Evolutionary conservation across 1,140 invertebrate species (phyloP), one percentile per base, ranked within the genome.

Genomic region (Ectropis grisescens): DNA sequence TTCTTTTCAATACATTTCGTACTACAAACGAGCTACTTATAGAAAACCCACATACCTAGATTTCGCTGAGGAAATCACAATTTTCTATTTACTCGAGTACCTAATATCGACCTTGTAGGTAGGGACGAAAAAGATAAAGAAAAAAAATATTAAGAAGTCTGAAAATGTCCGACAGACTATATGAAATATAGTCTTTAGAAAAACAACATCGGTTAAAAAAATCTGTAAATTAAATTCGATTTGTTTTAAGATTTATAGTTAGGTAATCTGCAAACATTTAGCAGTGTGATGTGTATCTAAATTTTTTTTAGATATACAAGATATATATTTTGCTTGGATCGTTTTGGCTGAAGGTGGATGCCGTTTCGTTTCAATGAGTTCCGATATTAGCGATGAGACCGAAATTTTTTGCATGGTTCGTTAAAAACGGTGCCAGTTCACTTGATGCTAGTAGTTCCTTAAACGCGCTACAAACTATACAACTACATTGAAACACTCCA

Each of bases 181-280:
- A 69, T 69, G 37, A 58, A 58, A 71, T 61, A 65, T 60, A 52
- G 59, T 67, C 66, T 49, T 47, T 59, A 64, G 55, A 26, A 44
- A 52, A 59, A 47, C 55, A 64, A 59, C 47, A 62, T 68, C 53
- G 44, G 56, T 70, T 64, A 59, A 47, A 53, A 64, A 59, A 43
- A 61, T 66, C 51, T 42, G 54, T 69, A 66, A 58, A 60, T 58
- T 60, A 75, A 64, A 65, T 58, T 65, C 39, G 37, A 65, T 70
- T 74, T 68, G 42, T 57, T 72, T 75, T 74, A 70, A 68, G 64
- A 62, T 64, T 66, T 59, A 66, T 72, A 72, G 59, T 67, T 67
- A 78, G 60, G 61, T 42, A 52, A 54, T 67, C 57, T 54, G 59
- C 57, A 64, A 56, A 55, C 46, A 51, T 49, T 47, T 59, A 50